These are phyloP conservation scores for Lasiommata megera DNA, from an alignment of 2,888 invertebrate genomes.

Conservation along the genomic window DNA sequence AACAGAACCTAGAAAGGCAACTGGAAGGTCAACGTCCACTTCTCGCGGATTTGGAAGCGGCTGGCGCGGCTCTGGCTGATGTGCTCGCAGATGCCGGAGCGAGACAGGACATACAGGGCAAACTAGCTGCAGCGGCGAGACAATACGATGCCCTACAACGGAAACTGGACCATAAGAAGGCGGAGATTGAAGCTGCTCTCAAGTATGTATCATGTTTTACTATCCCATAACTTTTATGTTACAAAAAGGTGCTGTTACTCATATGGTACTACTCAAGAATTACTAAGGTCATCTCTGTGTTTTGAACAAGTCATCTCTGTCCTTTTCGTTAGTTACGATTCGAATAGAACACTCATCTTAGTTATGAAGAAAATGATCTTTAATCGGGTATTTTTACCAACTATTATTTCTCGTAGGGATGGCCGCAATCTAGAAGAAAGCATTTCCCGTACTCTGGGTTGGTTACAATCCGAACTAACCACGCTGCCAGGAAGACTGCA, in stretches of 20 bases:
- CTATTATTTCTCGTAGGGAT: constrained; percentile 77
- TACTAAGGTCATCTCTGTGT: too few relatives aligned
- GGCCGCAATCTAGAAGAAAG: constrained; percentile 94
- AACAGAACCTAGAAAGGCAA: constrained; percentile 89
- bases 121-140: constrained; percentile 91
- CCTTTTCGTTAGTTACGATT: too few relatives aligned
- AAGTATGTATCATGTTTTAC: constrained; percentile 62
- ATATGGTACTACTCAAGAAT: too few relatives aligned
- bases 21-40: constrained; percentile 94
- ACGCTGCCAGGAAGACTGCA: constrained; percentile 88
- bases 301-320: too few relatives aligned
- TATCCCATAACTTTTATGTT: too few relatives aligned
- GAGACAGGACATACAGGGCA: constrained; percentile 93
- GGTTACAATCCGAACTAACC: constrained; percentile 91
- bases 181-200: constrained; percentile 92
- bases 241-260: too few relatives aligned
- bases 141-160: constrained; percentile 94
- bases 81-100: constrained; percentile 95
- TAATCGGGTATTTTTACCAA: too few relatives aligned
- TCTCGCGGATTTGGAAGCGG: constrained; percentile 92
- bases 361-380: too few relatives aligned
- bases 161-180: constrained; percentile 93
- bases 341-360: too few relatives aligned
- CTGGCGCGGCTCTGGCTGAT: constrained; percentile 92
- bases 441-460: constrained; percentile 93